These are phyloP conservation scores for Nephrocerus scutellatus DNA, from an alignment of 2,888 invertebrate genomes.

Conservation along the genomic window DNA sequence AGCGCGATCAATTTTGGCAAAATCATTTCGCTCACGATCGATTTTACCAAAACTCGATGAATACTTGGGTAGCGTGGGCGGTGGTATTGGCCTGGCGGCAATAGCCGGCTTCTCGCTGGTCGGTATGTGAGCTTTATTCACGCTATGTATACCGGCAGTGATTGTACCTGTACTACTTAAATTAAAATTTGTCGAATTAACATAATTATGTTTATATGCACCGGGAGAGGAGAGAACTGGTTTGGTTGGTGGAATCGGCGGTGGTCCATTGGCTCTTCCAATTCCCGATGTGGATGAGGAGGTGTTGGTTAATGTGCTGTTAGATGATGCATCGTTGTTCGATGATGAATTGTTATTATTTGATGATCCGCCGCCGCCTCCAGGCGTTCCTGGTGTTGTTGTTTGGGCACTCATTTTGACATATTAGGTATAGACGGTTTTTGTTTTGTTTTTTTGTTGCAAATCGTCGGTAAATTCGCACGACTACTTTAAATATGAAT, in stretches of 20 bases:
- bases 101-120: conserved; percentile 41
- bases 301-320: conserved; percentile 2
- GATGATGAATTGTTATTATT: conserved; percentile 21
- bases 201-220: conserved; percentile 33
- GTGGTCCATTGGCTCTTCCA: conserved; percentile 23
- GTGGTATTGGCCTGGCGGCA: conserved; percentile 61
- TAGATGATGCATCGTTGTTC: too few species aligned
- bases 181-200: conserved; percentile 30
- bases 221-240: conserved; percentile 32
- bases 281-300: conserved; percentile 1
- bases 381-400: conserved; percentile 17
- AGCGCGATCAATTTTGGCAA: conserved; percentile 38
- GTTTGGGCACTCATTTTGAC: conserved; percentile 22
- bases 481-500: too few species aligned
- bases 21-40: conserved; percentile 50
- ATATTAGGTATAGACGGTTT: conserved; percentile 11
- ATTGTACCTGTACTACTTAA: conserved; percentile 27
- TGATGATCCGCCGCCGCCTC: conserved; percentile 14
- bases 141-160: conserved; percentile 33
- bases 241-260: conserved; percentile 31
- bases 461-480: too few species aligned
- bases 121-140: conserved; percentile 29
- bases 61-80: conserved; percentile 72
- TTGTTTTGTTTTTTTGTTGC: conserved; percentile 8
- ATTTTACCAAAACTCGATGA: conserved; percentile 69